Base-by-base conservation (phyloP, 2,888 invertebrate species). In the Microchrysa polita region DNA sequence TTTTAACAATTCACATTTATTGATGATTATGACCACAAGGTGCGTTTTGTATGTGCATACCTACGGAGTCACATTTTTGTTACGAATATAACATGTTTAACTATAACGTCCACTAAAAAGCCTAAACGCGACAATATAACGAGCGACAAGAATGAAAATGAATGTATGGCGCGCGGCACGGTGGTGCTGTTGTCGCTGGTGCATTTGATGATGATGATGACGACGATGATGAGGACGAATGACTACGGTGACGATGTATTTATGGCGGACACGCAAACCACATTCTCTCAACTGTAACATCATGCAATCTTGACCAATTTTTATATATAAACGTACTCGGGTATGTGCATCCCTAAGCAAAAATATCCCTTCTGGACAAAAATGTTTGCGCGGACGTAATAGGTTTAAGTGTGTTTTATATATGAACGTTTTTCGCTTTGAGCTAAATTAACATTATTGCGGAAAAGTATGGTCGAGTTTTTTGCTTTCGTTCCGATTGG, bases 211-310 rank as follows among this genome's bases (percentile, higher is more conserved):
- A 48, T 23, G 61, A 61, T 44, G 65, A n/a, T n/a, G n/a, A 48
- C 18, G 61, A 61, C 20, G 65, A 65, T 42, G 61, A 42, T n/a
- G 55, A 55, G 55, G 55, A 55, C 55, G 55, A 20, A 55, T 18
- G 55, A 55, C 22, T 10, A 55, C 10, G 55, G 20, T 10, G 55
- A 55, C 48, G 59, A 23, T 34, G 69, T 40, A 57, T 57, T 69
- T 67, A 67, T 74, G 73, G 73, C 73, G 73, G 74, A 75, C 76
- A 76, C 75, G 76, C 75, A 76, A 76, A 69, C 75, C 73, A 59
- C 73, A 76, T 67, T 75, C 74, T 73, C 59, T 76, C 73, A 75
- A 76, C 73, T 76, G 76, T 75, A 73, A 75, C 74, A 76, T 63
- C 76, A 76, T 76, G 74, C 76, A 73, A 74, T 67, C 72, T 44